Evolutionary conservation across 2,797 vertebrate genomes (phyloP).

Genomic region (Acridotheres tristis): DNA sequence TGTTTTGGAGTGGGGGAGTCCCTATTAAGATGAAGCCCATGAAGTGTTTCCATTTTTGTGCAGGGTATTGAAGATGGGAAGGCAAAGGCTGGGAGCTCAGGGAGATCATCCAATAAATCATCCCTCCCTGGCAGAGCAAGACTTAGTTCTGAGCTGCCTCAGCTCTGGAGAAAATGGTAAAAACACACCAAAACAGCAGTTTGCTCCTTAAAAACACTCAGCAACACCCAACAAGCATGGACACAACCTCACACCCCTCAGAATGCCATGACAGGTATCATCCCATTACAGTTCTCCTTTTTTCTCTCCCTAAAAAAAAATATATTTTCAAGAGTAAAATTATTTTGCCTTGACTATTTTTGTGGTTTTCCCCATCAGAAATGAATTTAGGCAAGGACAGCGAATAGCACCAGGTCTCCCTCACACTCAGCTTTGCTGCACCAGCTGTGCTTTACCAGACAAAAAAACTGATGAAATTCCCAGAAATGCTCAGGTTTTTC

Average conservation of each 20-base stretch:
- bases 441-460: background rate
- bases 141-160: background rate
- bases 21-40: conserved; percentile 46
- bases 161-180: background rate
- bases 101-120: background rate
- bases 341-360: background rate
- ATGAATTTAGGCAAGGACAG: accelerated
- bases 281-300: background rate
- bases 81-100: background rate
- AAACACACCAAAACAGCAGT: background rate
- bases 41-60: conserved; percentile 34
- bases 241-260: background rate
- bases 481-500: background rate
- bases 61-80: background rate
- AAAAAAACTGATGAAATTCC: background rate
- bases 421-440: background rate
- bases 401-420: accelerated
- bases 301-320: background rate
- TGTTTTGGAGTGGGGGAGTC: conserved; percentile 72
- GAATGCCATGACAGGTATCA: accelerated
- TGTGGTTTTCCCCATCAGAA: background rate
- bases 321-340: background rate
- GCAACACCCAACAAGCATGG: accelerated
- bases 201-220: background rate
- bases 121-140: background rate